Conservation (phyloP, 2,113 vertebrate genomes). For the Uria lomvia region DNA sequence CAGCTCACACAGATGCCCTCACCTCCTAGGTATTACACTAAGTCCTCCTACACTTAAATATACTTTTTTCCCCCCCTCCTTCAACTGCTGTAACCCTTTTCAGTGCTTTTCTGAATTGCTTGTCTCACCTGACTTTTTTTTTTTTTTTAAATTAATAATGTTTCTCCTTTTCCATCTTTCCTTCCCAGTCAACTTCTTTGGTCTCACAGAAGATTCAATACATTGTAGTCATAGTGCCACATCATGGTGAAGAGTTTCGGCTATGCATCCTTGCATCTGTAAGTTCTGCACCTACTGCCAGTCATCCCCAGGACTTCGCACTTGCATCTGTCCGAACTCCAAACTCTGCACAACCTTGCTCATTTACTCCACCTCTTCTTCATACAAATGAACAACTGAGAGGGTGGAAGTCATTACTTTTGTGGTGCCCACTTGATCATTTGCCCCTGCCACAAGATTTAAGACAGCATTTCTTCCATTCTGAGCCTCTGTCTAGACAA, state of each 20-base stretch:
- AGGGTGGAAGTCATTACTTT: not conserved
- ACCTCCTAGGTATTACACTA: not conserved
- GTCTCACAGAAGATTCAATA: not conserved
- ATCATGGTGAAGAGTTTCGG: not conserved
- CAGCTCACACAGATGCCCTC: not conserved
- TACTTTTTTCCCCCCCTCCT: not conserved
- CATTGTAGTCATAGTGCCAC: not conserved
- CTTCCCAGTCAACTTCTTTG: not conserved
- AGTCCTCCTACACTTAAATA: not conserved
- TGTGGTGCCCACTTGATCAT: not conserved
- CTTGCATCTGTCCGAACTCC: not conserved
- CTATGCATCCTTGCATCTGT: fast-evolving
- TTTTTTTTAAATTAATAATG: not conserved
- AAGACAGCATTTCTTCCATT: not conserved
- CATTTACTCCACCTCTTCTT: not conserved
- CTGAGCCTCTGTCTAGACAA: not conserved
- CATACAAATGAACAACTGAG: not conserved
- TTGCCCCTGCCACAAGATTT: not conserved
- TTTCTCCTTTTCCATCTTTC: not conserved
- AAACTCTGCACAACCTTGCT: not conserved
- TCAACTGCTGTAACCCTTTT: not conserved
- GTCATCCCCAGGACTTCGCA: not conserved
- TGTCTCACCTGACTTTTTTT: not conserved
- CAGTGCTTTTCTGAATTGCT: not conserved
- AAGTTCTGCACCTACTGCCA: not conserved